Evolutionary conservation across 64 coral and sea anemone genomes (phyloP).

Genomic region (Pachyseris speciosa): DNA sequence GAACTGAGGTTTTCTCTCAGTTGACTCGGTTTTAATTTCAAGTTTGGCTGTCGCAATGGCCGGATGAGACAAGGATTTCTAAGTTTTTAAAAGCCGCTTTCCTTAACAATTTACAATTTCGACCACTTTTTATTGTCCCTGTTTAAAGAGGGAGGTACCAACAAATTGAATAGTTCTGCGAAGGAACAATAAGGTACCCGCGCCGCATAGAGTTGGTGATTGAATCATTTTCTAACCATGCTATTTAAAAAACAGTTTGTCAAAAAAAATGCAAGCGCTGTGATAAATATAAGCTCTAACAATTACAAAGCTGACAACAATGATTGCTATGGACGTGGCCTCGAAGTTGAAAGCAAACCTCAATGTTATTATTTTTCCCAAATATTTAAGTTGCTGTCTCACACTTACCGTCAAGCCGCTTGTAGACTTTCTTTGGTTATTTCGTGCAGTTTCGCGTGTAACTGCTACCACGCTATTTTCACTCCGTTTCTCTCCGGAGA

Average conservation of each 20-base stretch:
- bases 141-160: not conserved
- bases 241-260: too few species aligned
- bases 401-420: not conserved
- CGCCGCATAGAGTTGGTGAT: too few species aligned
- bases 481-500: not conserved
- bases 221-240: too few species aligned
- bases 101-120: not conserved
- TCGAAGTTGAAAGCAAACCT: not conserved
- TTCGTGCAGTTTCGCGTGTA: not conserved
- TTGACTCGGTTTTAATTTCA: too few species aligned
- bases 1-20: too few species aligned
- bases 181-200: too few species aligned
- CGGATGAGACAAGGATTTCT: not conserved
- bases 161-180: not conserved
- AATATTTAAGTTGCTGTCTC: conserved; percentile 16
- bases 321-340: not conserved
- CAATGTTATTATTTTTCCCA: not conserved
- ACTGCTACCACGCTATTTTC: not conserved
- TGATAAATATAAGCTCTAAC: not conserved
- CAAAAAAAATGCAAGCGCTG: not conserved
- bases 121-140: not conserved
- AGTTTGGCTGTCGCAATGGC: not conserved
- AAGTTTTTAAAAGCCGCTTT: not conserved
- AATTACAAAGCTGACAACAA: not conserved
- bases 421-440: not conserved